These are phyloP conservation scores for Oscheius sp. DNA, from an alignment of 1,140 invertebrate genomes.

Conservation along the genomic window DNA sequence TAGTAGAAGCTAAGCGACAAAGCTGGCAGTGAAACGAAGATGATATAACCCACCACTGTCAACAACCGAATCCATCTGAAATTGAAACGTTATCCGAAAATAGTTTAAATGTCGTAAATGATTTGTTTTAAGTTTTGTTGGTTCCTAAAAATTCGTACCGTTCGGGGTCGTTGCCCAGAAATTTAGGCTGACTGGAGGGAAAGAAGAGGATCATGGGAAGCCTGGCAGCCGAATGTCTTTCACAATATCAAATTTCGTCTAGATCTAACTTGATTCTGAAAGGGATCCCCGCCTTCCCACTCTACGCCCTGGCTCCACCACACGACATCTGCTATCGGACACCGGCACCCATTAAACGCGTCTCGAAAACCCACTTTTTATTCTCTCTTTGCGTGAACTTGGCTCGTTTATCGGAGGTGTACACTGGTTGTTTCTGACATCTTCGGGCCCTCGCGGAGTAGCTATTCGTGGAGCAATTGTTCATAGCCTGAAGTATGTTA, in stretches of 20 bases:
- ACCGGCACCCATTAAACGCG: not conserved
- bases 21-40: constrained; percentile 88
- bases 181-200: not conserved
- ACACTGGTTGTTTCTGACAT: constrained; percentile 43
- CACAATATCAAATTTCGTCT: constrained; percentile 6
- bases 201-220: constrained; percentile 11
- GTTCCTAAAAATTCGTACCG: not conserved
- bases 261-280: not conserved
- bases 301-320: not conserved
- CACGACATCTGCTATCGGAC: not conserved
- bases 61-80: constrained; percentile 74
- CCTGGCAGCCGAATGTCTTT: not conserved
- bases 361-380: constrained; percentile 35
- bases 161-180: not conserved
- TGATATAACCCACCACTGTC: constrained; percentile 88
- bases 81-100: not conserved
- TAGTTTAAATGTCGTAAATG: not conserved
- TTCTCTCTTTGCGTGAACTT: constrained; percentile 48
- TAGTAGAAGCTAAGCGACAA: constrained; percentile 92
- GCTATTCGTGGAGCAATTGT: constrained; percentile 33
- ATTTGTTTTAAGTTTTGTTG: not conserved
- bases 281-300: no score
- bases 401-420: constrained; percentile 44
- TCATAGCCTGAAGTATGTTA: not conserved
- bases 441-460: constrained; percentile 34